Evolutionary conservation across 2,113 vertebrate species (phyloP).

Genomic region (Passer domesticus): DNA sequence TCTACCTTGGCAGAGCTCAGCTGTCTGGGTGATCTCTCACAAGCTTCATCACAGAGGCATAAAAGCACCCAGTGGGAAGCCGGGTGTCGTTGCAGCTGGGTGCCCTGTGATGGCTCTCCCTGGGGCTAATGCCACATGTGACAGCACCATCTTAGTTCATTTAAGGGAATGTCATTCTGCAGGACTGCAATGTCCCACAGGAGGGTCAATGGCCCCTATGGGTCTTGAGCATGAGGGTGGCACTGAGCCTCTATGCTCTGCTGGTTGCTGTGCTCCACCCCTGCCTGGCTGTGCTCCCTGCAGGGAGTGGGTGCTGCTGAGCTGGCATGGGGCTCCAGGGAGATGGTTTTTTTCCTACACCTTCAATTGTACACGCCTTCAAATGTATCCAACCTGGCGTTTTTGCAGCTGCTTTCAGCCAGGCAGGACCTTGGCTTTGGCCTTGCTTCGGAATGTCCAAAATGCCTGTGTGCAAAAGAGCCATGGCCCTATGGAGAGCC

Average conservation of each 20-base stretch:
- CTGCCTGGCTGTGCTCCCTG: not conserved
- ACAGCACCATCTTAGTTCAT: not conserved
- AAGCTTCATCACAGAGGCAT: not conserved
- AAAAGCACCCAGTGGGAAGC: not conserved
- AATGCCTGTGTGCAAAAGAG: not conserved
- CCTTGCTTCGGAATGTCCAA: not conserved
- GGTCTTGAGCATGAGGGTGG: not conserved
- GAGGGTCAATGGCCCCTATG: not conserved
- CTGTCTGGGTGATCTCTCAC: not conserved
- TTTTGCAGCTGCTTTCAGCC: not conserved
- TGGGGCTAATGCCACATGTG: accelerated
- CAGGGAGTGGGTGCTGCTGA: not conserved
- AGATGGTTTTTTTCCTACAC: not conserved
- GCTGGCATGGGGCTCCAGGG: accelerated
- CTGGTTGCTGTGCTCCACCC: not conserved
- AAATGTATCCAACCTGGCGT: not conserved
- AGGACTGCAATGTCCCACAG: not conserved
- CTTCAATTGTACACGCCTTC: not conserved
- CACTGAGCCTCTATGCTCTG: not conserved
- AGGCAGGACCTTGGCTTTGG: not conserved
- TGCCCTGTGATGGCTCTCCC: not conserved
- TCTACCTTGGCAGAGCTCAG: not conserved
- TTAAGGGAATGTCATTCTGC: not conserved
- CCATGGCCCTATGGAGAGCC: accelerated
- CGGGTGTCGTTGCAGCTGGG: accelerated